Evolutionary conservation across 2,797 vertebrate genomes (phyloP).

Genomic region (Lindbergichthys nudifrons): DNA sequence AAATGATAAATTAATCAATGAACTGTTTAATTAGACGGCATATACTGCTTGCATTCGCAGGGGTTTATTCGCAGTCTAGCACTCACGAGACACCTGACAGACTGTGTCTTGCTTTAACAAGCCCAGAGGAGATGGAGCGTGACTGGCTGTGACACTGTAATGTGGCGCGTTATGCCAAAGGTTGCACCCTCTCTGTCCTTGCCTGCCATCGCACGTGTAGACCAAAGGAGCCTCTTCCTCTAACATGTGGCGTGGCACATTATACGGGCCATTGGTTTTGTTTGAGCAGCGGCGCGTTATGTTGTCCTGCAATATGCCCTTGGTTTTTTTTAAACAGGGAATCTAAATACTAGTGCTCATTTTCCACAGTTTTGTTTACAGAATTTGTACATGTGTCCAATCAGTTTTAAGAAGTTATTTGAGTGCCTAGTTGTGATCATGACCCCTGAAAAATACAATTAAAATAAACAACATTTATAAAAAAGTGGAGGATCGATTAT

Average conservation of each 20-base stretch:
- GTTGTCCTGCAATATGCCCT: constrained; percentile 31
- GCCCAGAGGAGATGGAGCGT: constrained; percentile 63
- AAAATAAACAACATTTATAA: neutral
- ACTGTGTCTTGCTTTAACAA: constrained; percentile 49
- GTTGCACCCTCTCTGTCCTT: constrained; percentile 55
- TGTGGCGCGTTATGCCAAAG: constrained; percentile 50
- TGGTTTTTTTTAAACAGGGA: neutral
- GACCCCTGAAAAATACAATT: neutral
- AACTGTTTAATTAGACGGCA: constrained; percentile 62
- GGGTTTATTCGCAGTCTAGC: constrained; percentile 39
- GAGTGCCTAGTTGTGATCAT: neutral
- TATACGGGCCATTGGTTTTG: constrained; percentile 46
- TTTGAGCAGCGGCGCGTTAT: constrained; percentile 17
- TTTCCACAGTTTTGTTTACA: neutral
- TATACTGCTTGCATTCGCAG: constrained; percentile 21
- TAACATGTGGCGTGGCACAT: constrained; percentile 50
- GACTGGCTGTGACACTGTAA: constrained; percentile 53
- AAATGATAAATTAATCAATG: constrained; percentile 67
- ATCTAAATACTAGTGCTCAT: neutral
- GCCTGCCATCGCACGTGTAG: constrained; percentile 24
- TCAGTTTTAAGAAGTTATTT: constrained; percentile 7
- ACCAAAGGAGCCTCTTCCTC: constrained; percentile 34
- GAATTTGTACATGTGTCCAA: neutral
- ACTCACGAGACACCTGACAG: constrained; percentile 61
- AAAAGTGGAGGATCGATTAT: no score